Evolutionary conservation across 92 coral and sea anemone genomes (phyloP).

Genomic region (Paramuricea clavata): DNA sequence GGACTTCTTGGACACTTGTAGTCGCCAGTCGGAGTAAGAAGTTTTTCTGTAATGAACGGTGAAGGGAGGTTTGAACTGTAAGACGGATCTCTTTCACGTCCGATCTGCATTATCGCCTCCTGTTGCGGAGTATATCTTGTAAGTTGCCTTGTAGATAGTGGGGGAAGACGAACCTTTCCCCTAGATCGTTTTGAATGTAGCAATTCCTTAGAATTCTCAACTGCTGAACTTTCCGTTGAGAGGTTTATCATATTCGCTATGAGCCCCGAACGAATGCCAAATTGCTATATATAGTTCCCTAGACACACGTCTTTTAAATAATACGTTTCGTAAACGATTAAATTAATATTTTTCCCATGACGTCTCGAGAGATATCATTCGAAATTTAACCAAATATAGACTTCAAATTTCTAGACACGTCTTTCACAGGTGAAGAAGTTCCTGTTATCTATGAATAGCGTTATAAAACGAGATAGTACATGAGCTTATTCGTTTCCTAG

Average conservation of each 20-base stretch:
- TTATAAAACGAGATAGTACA: not conserved
- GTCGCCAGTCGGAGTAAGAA: not conserved
- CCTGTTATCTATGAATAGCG: not conserved
- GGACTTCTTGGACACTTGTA: conserved; percentile 39
- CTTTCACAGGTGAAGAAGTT: not conserved
- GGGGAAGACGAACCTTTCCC: conserved; percentile 35
- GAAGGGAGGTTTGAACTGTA: not conserved
- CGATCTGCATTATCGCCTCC: not conserved
- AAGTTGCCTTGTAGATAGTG: conserved; percentile 4
- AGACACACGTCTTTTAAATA: not conserved
- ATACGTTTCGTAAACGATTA: not conserved
- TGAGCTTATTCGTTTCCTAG: not conserved
- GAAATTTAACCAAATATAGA: not conserved
- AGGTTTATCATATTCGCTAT: not conserved
- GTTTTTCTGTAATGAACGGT: not conserved
- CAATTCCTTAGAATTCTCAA: not conserved
- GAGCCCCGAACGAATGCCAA: not conserved
- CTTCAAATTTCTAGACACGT: not conserved
- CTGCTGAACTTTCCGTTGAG: conserved; percentile 16
- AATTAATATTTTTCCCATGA: not conserved
- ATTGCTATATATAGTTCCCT: not conserved
- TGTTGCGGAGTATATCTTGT: conserved; percentile 3
- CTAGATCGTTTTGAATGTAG: conserved; percentile 21
- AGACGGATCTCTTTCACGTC: not conserved
- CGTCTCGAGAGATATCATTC: not conserved